phyloP scores from a whole-genome alignment of 2,888 invertebrate species.

The Synergus japonicus region DNA sequence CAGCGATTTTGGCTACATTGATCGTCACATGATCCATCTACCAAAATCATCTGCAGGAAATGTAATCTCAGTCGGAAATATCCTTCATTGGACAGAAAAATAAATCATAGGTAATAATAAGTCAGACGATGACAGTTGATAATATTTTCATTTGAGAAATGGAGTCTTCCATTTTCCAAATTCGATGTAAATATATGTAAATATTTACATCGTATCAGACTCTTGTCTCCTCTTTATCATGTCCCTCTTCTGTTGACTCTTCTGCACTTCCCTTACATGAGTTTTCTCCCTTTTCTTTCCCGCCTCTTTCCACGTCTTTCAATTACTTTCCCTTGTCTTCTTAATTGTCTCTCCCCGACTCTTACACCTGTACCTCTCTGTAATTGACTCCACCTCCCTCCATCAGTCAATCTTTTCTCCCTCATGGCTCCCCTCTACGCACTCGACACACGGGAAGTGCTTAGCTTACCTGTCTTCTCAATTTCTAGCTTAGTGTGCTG shows the following conservation, averaged over 20 bases:
- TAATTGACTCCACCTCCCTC: slow-evolving; percentile 7
- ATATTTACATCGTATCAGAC: neutral
- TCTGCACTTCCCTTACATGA: neutral
- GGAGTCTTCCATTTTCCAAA: neutral
- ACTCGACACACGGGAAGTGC: slow-evolving; percentile 12
- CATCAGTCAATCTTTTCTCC: slow-evolving; percentile 19
- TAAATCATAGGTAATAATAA: neutral
- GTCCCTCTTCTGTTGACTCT: neutral
- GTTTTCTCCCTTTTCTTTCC: neutral
- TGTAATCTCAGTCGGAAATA: neutral
- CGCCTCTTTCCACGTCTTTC: slow-evolving; percentile 12
- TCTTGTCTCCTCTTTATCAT: neutral
- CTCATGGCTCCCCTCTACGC: neutral
- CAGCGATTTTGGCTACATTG: slow-evolving; percentile 19
- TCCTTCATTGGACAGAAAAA: neutral
- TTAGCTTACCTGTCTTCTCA: slow-evolving; percentile 61
- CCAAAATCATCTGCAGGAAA: slow-evolving; percentile 43
- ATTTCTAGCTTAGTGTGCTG: slow-evolving; percentile 59
- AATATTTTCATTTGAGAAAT: neutral
- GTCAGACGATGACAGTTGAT: neutral
- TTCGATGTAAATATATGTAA: neutral
- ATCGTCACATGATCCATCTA: slow-evolving; percentile 18
- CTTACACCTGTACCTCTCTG: slow-evolving; percentile 33
- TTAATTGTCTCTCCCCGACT: slow-evolving; percentile 32
- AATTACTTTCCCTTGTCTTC: slow-evolving; percentile 11